phyloP scores from a whole-genome alignment of 2,797 vertebrate species.

The Aplochiton taeniatus region DNA sequence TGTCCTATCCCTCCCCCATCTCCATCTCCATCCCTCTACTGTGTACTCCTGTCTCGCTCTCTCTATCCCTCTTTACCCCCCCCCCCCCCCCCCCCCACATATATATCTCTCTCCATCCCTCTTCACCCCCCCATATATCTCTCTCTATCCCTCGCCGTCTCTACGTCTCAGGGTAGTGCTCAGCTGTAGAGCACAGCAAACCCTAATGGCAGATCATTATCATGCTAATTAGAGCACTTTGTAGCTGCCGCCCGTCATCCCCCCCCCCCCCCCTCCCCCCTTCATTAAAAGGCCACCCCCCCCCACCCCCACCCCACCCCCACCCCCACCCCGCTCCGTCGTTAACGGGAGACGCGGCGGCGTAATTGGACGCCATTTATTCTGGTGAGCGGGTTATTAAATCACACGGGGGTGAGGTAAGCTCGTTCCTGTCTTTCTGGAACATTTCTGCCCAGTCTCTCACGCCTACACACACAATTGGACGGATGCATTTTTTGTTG shows the following conservation, averaged over 20 bases:
- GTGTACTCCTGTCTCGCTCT: not conserved
- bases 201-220: slow-evolving; percentile 81
- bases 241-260: slow-evolving; percentile 76
- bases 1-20: not conserved
- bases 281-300: slow-evolving; percentile 69
- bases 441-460: slow-evolving; percentile 5
- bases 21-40: not conserved
- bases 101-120: not conserved
- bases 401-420: slow-evolving; percentile 69
- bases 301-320: slow-evolving; percentile 26
- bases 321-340: slow-evolving; percentile 63
- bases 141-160: slow-evolving; percentile 38
- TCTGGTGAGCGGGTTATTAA: slow-evolving; percentile 75
- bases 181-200: slow-evolving; percentile 75
- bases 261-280: slow-evolving; percentile 45
- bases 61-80: not conserved
- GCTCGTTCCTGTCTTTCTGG: slow-evolving; percentile 54
- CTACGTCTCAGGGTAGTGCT: slow-evolving; percentile 68
- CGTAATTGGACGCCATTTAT: slow-evolving; percentile 76
- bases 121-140: slow-evolving; percentile 2
- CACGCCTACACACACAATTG: not conserved
- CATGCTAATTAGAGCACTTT: slow-evolving; percentile 81
- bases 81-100: slow-evolving; percentile 36
- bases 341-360: slow-evolving; percentile 69
- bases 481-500: too few relatives aligned